Evolutionary conservation across 37 sponge, comb jelly and placozoan species (phyloP).

Genomic region (Diacarnus erythraeanus): DNA sequence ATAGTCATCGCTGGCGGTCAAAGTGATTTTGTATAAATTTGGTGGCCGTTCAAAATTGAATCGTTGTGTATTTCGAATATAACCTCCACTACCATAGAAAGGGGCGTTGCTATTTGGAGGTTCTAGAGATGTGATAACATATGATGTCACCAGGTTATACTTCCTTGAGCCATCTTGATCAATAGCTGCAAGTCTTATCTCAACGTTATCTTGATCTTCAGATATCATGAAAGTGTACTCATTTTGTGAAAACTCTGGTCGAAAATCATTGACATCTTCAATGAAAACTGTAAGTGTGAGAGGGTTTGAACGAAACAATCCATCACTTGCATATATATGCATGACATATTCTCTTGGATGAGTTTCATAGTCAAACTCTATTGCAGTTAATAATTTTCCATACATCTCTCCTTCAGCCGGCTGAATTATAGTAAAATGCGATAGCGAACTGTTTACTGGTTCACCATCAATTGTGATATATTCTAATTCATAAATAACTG

Average conservation of each 20-base stretch:
- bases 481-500: constrained; percentile 5
- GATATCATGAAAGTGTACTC: constrained; percentile 24
- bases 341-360: constrained; percentile 17
- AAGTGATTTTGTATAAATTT: constrained; percentile 15
- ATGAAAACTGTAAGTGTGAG: constrained; percentile 6
- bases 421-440: constrained; percentile 21
- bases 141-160: constrained; percentile 2
- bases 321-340: constrained; percentile 22
- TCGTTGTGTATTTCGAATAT: constrained; percentile 14
- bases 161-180: constrained; percentile 25
- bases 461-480: constrained; percentile 8
- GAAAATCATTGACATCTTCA: constrained; percentile 37
- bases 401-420: neutral
- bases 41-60: constrained; percentile 40
- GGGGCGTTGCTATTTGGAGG: neutral
- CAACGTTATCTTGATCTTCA: constrained; percentile 28
- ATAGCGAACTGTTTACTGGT: neutral
- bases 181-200: constrained; percentile 14
- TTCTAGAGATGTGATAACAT: neutral
- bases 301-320: neutral
- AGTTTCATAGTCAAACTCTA: constrained; percentile 32
- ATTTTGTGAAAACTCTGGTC: constrained; percentile 28
- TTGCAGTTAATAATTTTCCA: constrained; percentile 21
- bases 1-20: constrained; percentile 32
- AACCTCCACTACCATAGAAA: constrained; percentile 20